A percentile compares a stretch with the other conserved stretches of the same genome.
Conservation (phyloP, 2,888 invertebrate genomes). For the Eurytoma adleriae region DNA sequence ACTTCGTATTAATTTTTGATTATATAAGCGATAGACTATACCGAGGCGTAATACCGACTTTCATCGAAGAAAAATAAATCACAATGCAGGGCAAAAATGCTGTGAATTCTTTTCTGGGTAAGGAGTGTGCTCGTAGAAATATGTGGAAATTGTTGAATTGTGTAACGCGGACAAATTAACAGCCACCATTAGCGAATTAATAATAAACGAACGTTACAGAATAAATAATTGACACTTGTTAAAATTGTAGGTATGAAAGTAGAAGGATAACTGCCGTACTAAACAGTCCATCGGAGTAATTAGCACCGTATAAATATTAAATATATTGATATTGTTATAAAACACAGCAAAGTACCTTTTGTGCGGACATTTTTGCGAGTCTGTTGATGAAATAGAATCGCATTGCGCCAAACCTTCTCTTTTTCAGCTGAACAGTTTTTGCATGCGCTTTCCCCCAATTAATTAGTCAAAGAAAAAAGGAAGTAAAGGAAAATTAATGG, state of each 20-base stretch:
- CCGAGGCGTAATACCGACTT: constrained; percentile 16
- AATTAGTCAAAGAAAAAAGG: constrained; percentile 41
- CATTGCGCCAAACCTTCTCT: constrained; percentile 13
- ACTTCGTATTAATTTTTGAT: constrained; percentile 32
- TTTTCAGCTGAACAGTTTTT: constrained; percentile 18
- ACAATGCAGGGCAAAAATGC: background rate
- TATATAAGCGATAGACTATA: constrained; percentile 15
- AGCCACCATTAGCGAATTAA: no score
- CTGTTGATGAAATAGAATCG: background rate
- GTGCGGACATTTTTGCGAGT: no score
- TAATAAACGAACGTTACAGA: no score
- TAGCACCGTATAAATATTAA: no score
- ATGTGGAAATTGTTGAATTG: background rate
- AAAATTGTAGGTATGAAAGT: no score
- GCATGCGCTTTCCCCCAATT: constrained; percentile 44
- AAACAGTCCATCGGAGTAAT: no score
- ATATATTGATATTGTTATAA: no score
- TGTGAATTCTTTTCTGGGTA: background rate
- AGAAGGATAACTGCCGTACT: no score
- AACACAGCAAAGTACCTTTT: no score
- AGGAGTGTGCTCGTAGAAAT: no score
- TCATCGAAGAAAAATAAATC: constrained; percentile 7
- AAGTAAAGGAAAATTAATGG: constrained; percentile 30
- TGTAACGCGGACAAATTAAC: background rate
- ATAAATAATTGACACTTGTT: no score